Evolutionary conservation across 2,888 invertebrate genomes (phyloP).

Genomic region (Gymnosoma rotundatum): DNA sequence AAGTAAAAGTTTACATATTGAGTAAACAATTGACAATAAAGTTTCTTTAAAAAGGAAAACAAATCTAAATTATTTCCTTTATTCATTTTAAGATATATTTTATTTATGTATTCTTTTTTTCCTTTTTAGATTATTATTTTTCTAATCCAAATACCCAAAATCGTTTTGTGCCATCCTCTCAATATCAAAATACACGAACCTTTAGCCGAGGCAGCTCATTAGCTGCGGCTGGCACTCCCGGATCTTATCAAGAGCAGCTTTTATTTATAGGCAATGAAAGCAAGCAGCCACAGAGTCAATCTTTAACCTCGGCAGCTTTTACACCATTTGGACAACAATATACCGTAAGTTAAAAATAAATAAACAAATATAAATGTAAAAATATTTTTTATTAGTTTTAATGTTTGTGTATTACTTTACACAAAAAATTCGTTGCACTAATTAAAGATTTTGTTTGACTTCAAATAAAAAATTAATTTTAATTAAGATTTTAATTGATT

Average conservation of each 20-base stretch:
- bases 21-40: too few relatives aligned
- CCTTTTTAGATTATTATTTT: constrained; percentile 80
- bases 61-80: too few relatives aligned
- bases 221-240: constrained; percentile 74
- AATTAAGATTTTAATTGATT: too few relatives aligned
- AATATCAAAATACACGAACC: constrained; percentile 74
- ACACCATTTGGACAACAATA: constrained; percentile 75
- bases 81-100: not conserved
- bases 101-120: constrained; percentile 43
- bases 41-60: too few relatives aligned
- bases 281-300: constrained; percentile 72
- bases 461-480: too few relatives aligned
- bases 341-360: constrained; percentile 73
- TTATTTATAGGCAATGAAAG: constrained; percentile 78
- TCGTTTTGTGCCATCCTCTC: constrained; percentile 81
- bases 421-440: too few relatives aligned
- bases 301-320: constrained; percentile 72
- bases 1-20: too few relatives aligned
- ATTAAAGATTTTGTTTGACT: too few relatives aligned
- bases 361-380: not conserved
- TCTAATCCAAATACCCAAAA: constrained; percentile 77
- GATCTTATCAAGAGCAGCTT: constrained; percentile 80
- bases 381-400: too few relatives aligned
- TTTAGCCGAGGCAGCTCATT: constrained; percentile 13
- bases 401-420: too few relatives aligned